Conservation (phyloP, 2,113 vertebrate species). For the Malurus elegans region DNA sequence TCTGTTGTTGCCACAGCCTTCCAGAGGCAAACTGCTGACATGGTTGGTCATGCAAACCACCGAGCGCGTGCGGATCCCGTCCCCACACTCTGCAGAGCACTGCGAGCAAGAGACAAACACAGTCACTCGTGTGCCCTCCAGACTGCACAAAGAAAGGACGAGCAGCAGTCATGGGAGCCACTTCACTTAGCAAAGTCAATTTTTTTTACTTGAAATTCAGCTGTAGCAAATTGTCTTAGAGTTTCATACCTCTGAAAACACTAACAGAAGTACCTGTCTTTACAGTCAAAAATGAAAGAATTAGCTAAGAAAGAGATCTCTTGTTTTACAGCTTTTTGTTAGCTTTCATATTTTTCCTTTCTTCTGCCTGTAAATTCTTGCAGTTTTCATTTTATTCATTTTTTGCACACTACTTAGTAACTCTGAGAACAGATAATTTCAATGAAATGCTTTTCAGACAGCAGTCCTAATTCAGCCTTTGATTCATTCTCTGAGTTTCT, state of each 20-base stretch:
- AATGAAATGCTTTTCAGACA: not conserved
- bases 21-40: conserved; percentile 88
- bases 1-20: conserved; percentile 86
- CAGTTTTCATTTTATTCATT: not conserved
- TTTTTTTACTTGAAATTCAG: not conserved
- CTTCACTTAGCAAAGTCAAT: accelerated
- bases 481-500: not conserved
- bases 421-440: not conserved
- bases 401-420: not conserved
- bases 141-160: accelerated
- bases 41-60: conserved; percentile 91
- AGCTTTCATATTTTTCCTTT: not conserved
- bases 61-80: conserved; percentile 80
- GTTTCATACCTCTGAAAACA: not conserved
- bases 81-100: conserved; percentile 92
- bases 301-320: not conserved
- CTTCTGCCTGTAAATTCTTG: not conserved
- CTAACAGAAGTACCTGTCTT: not conserved
- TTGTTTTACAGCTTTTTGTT: not conserved
- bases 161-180: accelerated
- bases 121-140: accelerated
- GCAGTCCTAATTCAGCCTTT: not conserved
- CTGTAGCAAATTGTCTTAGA: not conserved
- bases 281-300: not conserved
- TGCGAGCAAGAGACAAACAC: not conserved